Base-by-base conservation (phyloP, 2,888 invertebrate species). In the Latrodectus hesperus region DNA sequence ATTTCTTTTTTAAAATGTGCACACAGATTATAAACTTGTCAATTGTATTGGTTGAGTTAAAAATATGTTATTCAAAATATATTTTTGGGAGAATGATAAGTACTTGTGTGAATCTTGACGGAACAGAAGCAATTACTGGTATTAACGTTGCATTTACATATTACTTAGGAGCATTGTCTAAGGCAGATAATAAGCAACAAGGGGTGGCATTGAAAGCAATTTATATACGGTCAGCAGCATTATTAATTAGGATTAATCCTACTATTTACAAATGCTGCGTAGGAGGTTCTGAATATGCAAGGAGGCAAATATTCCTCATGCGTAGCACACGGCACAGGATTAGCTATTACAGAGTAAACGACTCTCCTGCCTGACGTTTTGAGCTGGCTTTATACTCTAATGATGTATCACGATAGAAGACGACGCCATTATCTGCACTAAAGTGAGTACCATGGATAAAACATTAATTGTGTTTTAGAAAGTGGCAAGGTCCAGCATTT, bases 191-290 rank as follows among this genome's bases (percentile, higher is more conserved):
- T 22, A 22, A 22, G 22, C 22, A 22, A 22, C 22, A 22, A 22
- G 22, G 22, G 3, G 68, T 38, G 60, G 11, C 22, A 60, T 22
- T n/a, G 64, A 75, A 60, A 51, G 77, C 49, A 68, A 16, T 52
- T 51, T 49, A 68, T 68, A 67, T 52, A 77, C 16, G 22, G 67
- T 67, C 11, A 22, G n/a, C 77, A 49, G 51, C 77, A 51, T 77
- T 77, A 77, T 77, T 77, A 77, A 77, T 77, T 77, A 52, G 67
- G 49, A 77, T 68, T 67, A 77, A 77, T 77, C 77, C 22, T 65
- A 67, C 77, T 77, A 77, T 77, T 77, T 77, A 77, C 77, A 77
- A 67, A 77, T 52, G 67, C 53, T 16, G 53, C 22, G 55, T 22
- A 52, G 67, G 52, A 22, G 67, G 52, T 22, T 16, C 67, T 77